Evolutionary conservation across 2,888 invertebrate species (phyloP).

Genomic region (Scaptomyza caliginosa): DNA sequence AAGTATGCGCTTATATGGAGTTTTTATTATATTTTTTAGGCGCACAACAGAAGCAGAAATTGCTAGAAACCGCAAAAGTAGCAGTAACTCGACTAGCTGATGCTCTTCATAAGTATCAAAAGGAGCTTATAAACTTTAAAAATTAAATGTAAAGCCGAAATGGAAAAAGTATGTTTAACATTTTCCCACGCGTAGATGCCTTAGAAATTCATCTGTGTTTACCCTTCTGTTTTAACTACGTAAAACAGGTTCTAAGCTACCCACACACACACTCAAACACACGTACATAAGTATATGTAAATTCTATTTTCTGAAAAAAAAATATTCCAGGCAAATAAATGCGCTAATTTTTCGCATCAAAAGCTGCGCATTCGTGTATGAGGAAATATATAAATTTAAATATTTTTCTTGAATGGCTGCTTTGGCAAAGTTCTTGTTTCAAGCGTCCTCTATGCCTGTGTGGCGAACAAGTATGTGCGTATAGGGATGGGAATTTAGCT

Average conservation of each 20-base stretch:
- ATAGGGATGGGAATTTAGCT: conserved; percentile 14
- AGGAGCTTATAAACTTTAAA: not conserved
- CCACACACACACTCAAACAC: not conserved
- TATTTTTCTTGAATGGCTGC: conserved; percentile 20
- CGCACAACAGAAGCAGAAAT: conserved; percentile 18
- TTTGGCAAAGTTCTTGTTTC: not conserved
- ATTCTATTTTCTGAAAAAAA: conserved; percentile 19
- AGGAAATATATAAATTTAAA: conserved; percentile 58
- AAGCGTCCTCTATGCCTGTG: not conserved
- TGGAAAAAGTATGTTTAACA: no score
- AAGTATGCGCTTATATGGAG: conserved; percentile 11
- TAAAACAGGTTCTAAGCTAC: not conserved
- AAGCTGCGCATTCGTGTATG: conserved; percentile 65
- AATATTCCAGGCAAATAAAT: conserved; percentile 51
- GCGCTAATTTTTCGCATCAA: conserved; percentile 72
- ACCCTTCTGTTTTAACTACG: not conserved
- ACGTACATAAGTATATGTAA: not conserved
- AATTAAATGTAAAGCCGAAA: no score
- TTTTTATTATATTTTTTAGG: conserved; percentile 34
- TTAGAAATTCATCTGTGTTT: not conserved
- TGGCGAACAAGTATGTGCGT: not conserved
- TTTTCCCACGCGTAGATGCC: not conserved
- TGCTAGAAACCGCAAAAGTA: not conserved
- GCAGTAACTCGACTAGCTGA: not conserved
- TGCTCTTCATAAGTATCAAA: not conserved